These are phyloP conservation scores for Ganaspis sp. DNA, from an alignment of 1,140 invertebrate genomes.

Conservation along the genomic window DNA sequence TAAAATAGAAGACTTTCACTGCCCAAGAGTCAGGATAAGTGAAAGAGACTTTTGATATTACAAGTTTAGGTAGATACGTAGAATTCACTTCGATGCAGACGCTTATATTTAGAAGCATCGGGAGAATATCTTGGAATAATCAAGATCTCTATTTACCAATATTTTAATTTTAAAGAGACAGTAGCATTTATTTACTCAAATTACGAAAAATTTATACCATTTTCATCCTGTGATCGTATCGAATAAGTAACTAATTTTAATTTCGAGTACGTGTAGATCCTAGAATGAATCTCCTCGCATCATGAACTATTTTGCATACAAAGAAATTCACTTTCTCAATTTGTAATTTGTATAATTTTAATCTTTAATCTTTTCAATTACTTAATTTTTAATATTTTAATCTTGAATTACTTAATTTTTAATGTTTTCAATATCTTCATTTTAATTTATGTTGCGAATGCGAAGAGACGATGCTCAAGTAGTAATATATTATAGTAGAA, in stretches of 20 bases:
- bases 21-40: neutral
- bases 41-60: slow-evolving; percentile 6
- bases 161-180: slow-evolving; percentile 15
- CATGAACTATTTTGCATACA: neutral
- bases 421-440: neutral
- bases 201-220: slow-evolving; percentile 9
- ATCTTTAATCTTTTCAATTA: neutral
- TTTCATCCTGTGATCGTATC: slow-evolving; percentile 27
- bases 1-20: neutral
- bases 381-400: neutral
- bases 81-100: neutral
- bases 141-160: slow-evolving; percentile 1
- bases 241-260: slow-evolving; percentile 25
- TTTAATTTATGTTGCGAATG: slow-evolving; percentile 10
- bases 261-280: neutral
- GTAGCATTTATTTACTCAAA: slow-evolving; percentile 24
- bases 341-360: neutral
- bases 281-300: slow-evolving; percentile 21
- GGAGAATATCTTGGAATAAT: neutral
- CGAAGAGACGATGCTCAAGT: slow-evolving; percentile 24
- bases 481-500: slow-evolving; percentile 30
- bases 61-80: neutral
- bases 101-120: slow-evolving; percentile 18
- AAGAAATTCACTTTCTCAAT: neutral
- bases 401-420: neutral